Evolutionary conservation across 2,113 vertebrate genomes (phyloP).

Genomic region (Ictidomys tridecemlineatus): DNA sequence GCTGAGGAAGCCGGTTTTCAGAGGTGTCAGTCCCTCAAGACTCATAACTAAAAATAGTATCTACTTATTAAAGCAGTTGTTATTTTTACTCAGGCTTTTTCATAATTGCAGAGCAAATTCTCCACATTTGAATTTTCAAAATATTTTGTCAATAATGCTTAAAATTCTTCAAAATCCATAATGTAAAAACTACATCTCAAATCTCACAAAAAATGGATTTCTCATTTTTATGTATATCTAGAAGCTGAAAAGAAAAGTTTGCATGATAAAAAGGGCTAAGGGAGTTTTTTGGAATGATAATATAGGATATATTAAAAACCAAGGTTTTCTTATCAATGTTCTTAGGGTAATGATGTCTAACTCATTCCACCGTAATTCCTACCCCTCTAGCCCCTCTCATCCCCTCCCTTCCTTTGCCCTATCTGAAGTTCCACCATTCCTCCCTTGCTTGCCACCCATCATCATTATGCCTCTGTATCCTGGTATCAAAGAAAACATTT

Average conservation of each 20-base stretch:
- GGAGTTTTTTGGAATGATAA: background rate
- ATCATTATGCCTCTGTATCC: too few relatives aligned
- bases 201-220: background rate
- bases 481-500: too few relatives aligned
- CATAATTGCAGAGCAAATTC: constrained; percentile 17
- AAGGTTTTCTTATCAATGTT: background rate
- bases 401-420: too few relatives aligned
- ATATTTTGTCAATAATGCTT: constrained; percentile 37
- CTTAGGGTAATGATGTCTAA: too few relatives aligned
- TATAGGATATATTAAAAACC: background rate
- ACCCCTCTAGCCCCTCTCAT: too few relatives aligned
- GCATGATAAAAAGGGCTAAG: background rate
- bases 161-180: constrained; percentile 48
- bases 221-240: background rate
- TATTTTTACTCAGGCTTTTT: constrained; percentile 53
- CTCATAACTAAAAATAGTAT: constrained; percentile 67
- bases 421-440: too few relatives aligned
- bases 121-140: constrained; percentile 65
- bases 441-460: too few relatives aligned
- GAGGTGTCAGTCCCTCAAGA: constrained; percentile 47
- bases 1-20: constrained; percentile 47
- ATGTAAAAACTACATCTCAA: background rate
- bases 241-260: background rate
- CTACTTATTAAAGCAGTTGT: constrained; percentile 66
- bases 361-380: too few relatives aligned